These are phyloP conservation scores for Takifugu ocellatus DNA, from an alignment of 2,797 vertebrate species.

Conservation along the genomic window DNA sequence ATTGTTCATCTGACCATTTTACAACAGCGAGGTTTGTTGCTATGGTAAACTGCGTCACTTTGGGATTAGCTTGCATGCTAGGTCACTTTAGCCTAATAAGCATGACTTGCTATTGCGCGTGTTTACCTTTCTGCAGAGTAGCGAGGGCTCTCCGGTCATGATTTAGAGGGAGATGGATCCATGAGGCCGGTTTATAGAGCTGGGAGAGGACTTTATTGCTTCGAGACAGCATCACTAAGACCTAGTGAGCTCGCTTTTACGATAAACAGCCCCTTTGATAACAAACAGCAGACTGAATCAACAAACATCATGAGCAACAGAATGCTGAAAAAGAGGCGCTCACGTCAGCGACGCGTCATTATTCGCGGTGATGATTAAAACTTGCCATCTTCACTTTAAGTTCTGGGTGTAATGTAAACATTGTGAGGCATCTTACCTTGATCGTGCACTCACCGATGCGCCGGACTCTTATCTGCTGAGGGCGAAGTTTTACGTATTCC, in stretches of 20 bases:
- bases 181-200: conserved; percentile 40
- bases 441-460: too few species aligned
- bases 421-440: too few species aligned
- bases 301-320: not conserved
- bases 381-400: too few species aligned
- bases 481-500: too few species aligned
- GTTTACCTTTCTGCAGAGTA: conserved; percentile 55
- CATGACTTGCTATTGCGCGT: not conserved
- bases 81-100: not conserved
- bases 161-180: conserved; percentile 22
- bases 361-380: too few species aligned
- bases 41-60: conserved; percentile 57
- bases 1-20: too few species aligned
- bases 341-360: too few species aligned
- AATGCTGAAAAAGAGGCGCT: too few species aligned
- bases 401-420: too few species aligned
- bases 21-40: not conserved
- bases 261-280: conserved; percentile 9
- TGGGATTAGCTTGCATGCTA: conserved; percentile 49
- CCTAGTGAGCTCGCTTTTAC: conserved; percentile 14
- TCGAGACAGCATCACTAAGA: conserved; percentile 51
- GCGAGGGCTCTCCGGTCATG: conserved; percentile 33
- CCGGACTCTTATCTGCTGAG: too few species aligned
- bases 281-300: conserved; percentile 1
- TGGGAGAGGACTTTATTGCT: conserved; percentile 45